Evolutionary conservation across 2,113 vertebrate genomes (phyloP), one percentile per base, ranked within the genome.

Genomic region (Hepsetus odoe): DNA sequence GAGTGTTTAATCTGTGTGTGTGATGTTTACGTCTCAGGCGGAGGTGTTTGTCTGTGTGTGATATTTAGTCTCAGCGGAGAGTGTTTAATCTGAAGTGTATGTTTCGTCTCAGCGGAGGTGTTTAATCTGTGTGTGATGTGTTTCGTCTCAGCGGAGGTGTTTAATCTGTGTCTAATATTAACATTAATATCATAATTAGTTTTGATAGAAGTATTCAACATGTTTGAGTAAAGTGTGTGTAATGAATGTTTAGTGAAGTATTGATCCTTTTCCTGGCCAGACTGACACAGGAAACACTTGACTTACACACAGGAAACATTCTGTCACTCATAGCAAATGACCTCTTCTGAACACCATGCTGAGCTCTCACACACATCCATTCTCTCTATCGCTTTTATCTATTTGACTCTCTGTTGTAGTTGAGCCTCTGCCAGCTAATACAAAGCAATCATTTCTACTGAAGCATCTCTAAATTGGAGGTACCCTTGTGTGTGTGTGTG

Each of bases 401-500:
- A 59, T 76, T 46, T 66, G 58, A 78, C 61, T 14, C 38, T 84
- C 24, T 53, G 58, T 49, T 75, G 24, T 66, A 72, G 82, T 58
- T 16, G 42, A 72, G 61, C 72, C 71, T 56, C 40, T 65, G 82
- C 81, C 69, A 49, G 67, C 65, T 55, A 51, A 74, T 77, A 77
- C 81, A 87, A 87, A 88, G 84, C 78, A 80, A 87, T 86, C 83
- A 69, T 88, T 87, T 87, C 73, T 87, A 76, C 81, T 72, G 42
- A 87, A 80, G 85, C 82, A 80, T 79, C 74, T 68, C 82, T 88
- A 89, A 92, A 90, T 91, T 92, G 85, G 83, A 86, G 84, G 86
- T 79, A 82, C 79, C 82, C 84, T 80, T 83, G 78, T 81, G 56
- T 58, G 72, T 64, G 32, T 75, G 72, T 68, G 71, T 61, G 78